Evolutionary conservation across 2,888 invertebrate genomes (phyloP).

Genomic region (Drosophila parthenogenetica): DNA sequence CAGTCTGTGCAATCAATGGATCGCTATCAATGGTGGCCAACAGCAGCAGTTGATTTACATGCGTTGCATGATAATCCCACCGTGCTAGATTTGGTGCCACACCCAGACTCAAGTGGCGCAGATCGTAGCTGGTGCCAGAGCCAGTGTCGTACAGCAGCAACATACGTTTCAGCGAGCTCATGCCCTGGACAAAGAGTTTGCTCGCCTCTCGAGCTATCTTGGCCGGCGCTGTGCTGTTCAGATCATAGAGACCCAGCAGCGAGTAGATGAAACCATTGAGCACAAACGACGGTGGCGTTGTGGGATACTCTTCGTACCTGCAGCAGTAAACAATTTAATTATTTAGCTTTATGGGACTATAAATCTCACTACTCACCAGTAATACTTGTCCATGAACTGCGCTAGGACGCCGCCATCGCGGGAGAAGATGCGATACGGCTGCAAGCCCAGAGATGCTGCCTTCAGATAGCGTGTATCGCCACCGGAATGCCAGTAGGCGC

Average conservation of each 20-base stretch:
- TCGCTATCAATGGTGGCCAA: constrained; percentile 94
- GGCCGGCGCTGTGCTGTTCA: constrained; percentile 92
- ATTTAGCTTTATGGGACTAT: neutral
- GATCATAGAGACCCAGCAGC: constrained; percentile 96
- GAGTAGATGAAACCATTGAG: constrained; percentile 99
- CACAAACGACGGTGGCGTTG: constrained; percentile 96
- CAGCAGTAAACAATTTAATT: neutral
- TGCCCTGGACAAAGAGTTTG: constrained; percentile 92
- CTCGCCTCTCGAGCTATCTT: constrained; percentile 90
- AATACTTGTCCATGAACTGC: constrained; percentile 92
- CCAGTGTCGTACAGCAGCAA: constrained; percentile 97
- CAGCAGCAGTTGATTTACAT: constrained; percentile 97
- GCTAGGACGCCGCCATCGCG: constrained; percentile 93
- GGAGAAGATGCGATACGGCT: constrained; percentile 91
- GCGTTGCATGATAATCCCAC: constrained; percentile 99
- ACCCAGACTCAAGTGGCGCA: constrained; percentile 95
- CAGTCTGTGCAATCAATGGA: constrained; percentile 92
- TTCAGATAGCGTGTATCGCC: constrained; percentile 91
- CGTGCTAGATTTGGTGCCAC: constrained; percentile 97
- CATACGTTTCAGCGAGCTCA: constrained; percentile 94
- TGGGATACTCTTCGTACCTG: constrained; percentile 99
- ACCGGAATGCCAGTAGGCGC: constrained; percentile 94
- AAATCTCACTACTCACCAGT: constrained; percentile 89
- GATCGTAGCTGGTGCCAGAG: constrained; percentile 97
- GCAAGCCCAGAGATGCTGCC: constrained; percentile 92